Percentiles rank a stretch among this genome's conserved stretches.
Conservation (phyloP, 2,797 vertebrate species). For the Novumbra hubbsi region DNA sequence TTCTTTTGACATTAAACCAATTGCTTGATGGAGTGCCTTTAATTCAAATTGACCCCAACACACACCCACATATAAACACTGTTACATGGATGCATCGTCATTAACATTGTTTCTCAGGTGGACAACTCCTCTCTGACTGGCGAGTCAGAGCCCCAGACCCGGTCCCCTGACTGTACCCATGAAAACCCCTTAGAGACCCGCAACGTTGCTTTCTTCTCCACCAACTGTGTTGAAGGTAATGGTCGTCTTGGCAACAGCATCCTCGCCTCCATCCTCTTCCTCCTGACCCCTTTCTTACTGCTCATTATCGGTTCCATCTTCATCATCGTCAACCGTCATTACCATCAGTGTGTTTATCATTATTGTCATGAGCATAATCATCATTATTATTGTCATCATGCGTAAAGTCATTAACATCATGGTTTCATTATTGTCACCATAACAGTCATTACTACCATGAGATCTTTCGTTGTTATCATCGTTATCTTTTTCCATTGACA, state of each 20-base stretch:
- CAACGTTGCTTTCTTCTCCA: conserved; percentile 92
- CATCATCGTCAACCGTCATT: not conserved
- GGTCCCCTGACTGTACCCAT: conserved; percentile 90
- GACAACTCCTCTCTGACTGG: conserved; percentile 93
- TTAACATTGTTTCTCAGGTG: conserved; percentile 68
- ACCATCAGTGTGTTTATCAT: not conserved
- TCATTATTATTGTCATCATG: not conserved
- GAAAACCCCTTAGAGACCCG: conserved; percentile 92
- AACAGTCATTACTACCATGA: too few relatives aligned
- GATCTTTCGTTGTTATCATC: too few relatives aligned
- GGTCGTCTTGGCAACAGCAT: conserved; percentile 15
- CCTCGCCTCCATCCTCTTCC: not conserved
- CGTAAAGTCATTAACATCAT: too few relatives aligned
- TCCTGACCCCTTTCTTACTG: not conserved
- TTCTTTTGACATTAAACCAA: too few relatives aligned
- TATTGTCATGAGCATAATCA: not conserved
- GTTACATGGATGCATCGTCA: too few relatives aligned
- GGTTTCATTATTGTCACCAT: too few relatives aligned
- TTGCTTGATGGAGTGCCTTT: too few relatives aligned
- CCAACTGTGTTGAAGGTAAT: conserved; percentile 91
- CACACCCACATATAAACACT: not conserved
- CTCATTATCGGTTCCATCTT: not conserved
- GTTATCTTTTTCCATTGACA: too few relatives aligned
- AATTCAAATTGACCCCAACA: not conserved
- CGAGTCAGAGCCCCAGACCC: conserved; percentile 90